Evolutionary conservation across 2,113 vertebrate genomes (phyloP), one percentile per base, ranked within the genome.

Genomic region (Microcebus jonahi): DNA sequence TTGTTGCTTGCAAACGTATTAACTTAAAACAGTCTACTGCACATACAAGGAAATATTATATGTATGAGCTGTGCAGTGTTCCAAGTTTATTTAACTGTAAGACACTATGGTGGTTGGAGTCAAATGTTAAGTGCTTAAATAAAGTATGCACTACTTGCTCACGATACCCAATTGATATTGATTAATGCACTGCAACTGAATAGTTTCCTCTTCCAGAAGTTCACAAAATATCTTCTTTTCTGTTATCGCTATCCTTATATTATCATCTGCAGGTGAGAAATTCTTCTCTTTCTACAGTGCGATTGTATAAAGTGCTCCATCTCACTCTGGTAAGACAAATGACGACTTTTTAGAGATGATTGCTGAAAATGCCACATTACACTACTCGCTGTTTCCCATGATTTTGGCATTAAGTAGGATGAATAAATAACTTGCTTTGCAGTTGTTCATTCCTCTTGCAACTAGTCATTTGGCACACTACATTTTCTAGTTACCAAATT

Each of bases 51-150:
- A 84, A 95, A 95, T 87, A 75, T 61, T 65, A 42, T 93, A 97
- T 96, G 95, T 95, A 94, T 94, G 70, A 97, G 25, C 73, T 83
- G 59, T 92, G 31, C 90, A 77, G 57, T 90, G 65, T 90, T 77
- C 59, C 88, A 91, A 68, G 68, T 96, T 93, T 93, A 97, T 96
- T 95, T 97, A 97, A 89, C 53, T 45, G 65, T 87, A 76, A 84
- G 86, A 89, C 50, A 76, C 63, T 94, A 36, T 81, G 83, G 87
- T 86, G 75, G 88, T 76, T 95, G 14, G 92, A 98, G 96, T 98
- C 92, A 97, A 92, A 96, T 97, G 95, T 97, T 97, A 97, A 95
- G 80, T 90, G 70, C 53, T 92, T 95, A 95, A 93, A 93, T 97
- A 87, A 97, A 96, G 71, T 95, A 68, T 76, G 63, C 86, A 68